Conservation (phyloP, 2,113 vertebrate genomes). For the Nansenia antarctica region DNA sequence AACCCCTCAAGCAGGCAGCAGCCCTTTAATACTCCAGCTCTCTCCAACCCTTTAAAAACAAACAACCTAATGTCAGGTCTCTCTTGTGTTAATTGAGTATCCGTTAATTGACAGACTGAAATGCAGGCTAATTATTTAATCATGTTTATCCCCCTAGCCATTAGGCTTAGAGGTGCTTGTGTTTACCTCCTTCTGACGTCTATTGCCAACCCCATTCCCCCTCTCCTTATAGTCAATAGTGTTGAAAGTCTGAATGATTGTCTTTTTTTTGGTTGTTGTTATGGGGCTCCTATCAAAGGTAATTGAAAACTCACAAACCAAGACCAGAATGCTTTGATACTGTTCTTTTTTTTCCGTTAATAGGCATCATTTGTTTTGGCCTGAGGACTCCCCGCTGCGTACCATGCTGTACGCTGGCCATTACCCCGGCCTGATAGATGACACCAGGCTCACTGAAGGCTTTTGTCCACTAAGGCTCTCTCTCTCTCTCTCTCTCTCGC, state of each 20-base stretch:
- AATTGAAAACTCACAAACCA: not conserved
- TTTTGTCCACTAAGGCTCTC: not conserved
- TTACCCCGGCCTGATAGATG: not conserved
- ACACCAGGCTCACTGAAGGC: slow-evolving; percentile 6
- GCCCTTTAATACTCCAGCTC: slow-evolving; percentile 12
- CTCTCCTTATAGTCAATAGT: not conserved
- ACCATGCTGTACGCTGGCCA: not conserved
- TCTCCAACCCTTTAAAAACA: slow-evolving; percentile 10
- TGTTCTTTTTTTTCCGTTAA: not conserved
- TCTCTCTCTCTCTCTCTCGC: not conserved
- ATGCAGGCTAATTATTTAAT: slow-evolving; percentile 32
- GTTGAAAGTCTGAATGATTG: not conserved
- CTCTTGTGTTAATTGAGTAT: slow-evolving; percentile 43
- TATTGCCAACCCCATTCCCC: not conserved
- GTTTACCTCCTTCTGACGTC: slow-evolving; percentile 32
- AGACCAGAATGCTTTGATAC: not conserved
- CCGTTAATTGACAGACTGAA: slow-evolving; percentile 36
- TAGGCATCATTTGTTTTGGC: not conserved
- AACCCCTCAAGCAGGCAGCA: not conserved
- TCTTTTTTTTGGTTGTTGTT: not conserved
- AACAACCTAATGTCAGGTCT: slow-evolving; percentile 51
- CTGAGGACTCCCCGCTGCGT: not conserved
- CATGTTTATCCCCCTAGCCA: slow-evolving; percentile 56
- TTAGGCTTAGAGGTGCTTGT: slow-evolving; percentile 34
- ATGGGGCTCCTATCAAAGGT: not conserved